Evolutionary conservation across 2,888 invertebrate species (phyloP), one percentile per base, ranked within the genome.

Genomic region (Adelphocoris suturalis): DNA sequence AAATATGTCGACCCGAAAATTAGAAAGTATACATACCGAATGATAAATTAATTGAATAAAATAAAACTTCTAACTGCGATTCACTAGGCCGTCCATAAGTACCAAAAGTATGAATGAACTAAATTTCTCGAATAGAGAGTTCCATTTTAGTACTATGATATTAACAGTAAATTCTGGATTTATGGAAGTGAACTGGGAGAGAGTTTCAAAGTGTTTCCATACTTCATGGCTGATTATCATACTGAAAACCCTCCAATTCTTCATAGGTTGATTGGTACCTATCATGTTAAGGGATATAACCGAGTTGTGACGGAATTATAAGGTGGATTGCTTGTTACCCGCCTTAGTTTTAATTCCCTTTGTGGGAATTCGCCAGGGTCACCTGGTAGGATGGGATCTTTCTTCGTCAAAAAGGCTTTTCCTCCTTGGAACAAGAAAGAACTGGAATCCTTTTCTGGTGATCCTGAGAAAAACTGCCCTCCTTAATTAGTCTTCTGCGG

Each of bases 291-390:
- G 19, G 27, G 11, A 27, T 23, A 68, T 23, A 68, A 23, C 23
- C 23, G 68, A 13, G 68, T 7, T 23, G 23, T 68, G 23, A 68
- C 68, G 68, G 68, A 68, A 68, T 68, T 23, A 68, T 68, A 82
- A 27, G 82, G 82, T 12, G 48, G 11, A 23, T 47, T 52, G 5
- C 48, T 11, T 28, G 52, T 82, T 82, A 82, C 52, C 82, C 82
- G 9, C 82, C 82, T 52, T 19, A 52, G 16, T 52, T 82, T 52
- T 52, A 82, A 82, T 82, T 82, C 82, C 27, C 82, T 82, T 82
- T 82, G 82, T 14, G 61, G 57, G 28, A 85, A n/a, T 28, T n/a
- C 85, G 12, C 13, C 37, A 7, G 0, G 84, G 16, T 27, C 19
- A 84, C n/a, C 47, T 11, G n/a, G 28, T 4, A 84, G 57, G 82